Base-by-base conservation (phyloP, 1,140 invertebrate species). In the Meloidogyne chitwoodi region DNA sequence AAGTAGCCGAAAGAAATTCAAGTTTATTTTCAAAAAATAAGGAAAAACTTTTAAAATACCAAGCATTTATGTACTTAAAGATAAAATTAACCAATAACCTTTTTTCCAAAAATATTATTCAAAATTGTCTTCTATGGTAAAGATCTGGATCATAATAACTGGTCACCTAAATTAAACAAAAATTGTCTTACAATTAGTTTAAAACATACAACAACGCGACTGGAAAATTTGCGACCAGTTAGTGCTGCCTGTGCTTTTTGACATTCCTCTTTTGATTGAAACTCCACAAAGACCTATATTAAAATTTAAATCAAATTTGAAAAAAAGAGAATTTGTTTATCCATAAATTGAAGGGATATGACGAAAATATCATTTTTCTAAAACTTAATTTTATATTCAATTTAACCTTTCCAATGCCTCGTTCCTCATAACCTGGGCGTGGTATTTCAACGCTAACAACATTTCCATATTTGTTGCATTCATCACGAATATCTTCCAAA, bases 131-230 rank as follows among this genome's bases (percentile, higher is more conserved):
- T 87, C 95, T 91, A 89, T 99, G 95, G 89, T 99, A 99, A 88
- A 95, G 94, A 87, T 99, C 96, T 14, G 95, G 94, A 88, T 99
- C 96, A 88, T 95, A 98, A 89, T 97, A 99, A 1, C 95, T 98
- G 12, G 97, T 99, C 16, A 99, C 71, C 71, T 73, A 24, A 73
- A 73, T 41, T 34, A 19, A 24, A 67, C 24, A 67, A 31, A n/a
- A 73, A n/a, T n/a, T 2, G 12, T n/a, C 6, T 62, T 4, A 0
- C 38, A 12, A 24, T n/a, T n/a, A n/a, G n/a, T n/a, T n/a, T n/a
- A n/a, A 29, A 12, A 72, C 69, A n/a, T 31, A 73, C 95, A 12
- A 99, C 97, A 56, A 99, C 95, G 72, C 96, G 91, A 88, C 97
- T 97, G 83, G 95, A 96, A 89, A 99, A 99, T 89, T 98, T 98